A percentile compares a stretch with the other conserved stretches of the same genome.
Evolutionary conservation across 2,797 vertebrate genomes (phyloP).

Genomic region (Enteromius fasciolatus): DNA sequence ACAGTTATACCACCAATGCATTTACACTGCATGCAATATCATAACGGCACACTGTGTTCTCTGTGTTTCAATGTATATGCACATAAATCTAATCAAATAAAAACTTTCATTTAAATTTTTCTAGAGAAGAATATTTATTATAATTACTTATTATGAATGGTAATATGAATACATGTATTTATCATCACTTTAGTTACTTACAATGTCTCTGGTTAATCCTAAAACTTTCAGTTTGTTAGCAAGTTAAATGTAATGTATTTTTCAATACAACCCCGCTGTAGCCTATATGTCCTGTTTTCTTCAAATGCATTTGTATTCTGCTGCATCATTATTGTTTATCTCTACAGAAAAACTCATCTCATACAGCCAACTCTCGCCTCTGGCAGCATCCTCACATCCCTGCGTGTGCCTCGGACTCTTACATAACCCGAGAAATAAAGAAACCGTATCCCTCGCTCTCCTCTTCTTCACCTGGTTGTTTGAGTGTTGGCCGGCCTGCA

Average conservation of each 20-base stretch:
- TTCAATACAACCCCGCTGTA: background rate
- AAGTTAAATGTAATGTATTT: too few relatives aligned
- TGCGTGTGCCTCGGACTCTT: slow-evolving; percentile 36
- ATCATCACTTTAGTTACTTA: background rate
- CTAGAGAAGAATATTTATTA: background rate
- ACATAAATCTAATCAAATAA: background rate
- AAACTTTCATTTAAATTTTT: background rate
- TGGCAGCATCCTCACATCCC: slow-evolving; percentile 13
- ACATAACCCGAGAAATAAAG: slow-evolving; percentile 35
- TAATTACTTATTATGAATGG: too few relatives aligned
- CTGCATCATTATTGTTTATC: slow-evolving; percentile 11
- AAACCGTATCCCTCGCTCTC: slow-evolving; percentile 44
- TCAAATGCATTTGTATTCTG: background rate
- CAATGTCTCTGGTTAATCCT: background rate
- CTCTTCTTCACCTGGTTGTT: slow-evolving; percentile 67
- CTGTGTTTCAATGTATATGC: too few relatives aligned
- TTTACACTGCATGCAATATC: too few relatives aligned
- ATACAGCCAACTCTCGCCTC: slow-evolving; percentile 24
- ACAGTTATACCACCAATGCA: too few relatives aligned
- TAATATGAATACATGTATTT: background rate
- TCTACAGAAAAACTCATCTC: background rate
- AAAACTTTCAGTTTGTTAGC: background rate
- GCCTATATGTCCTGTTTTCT: background rate
- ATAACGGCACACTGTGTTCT: too few relatives aligned
- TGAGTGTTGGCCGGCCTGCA: slow-evolving; percentile 68